Base-by-base conservation (phyloP, 2,113 vertebrate species). In the Anser cygnoides region DNA sequence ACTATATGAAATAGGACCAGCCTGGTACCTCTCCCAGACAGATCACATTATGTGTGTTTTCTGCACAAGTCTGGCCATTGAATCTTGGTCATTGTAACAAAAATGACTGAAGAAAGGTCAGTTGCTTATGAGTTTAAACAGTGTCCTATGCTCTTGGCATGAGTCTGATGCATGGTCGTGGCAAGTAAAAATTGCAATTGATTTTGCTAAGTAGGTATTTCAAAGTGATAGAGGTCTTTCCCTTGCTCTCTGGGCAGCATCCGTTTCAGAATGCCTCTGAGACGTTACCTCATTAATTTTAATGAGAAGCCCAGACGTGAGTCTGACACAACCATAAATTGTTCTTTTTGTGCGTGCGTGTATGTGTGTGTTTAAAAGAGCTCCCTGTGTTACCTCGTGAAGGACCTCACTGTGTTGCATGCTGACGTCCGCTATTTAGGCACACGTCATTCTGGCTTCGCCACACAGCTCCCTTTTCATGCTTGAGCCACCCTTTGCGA, bases 231-330 rank as follows among this genome's bases (percentile, higher is more conserved):
- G 80, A 92, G 62, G 61, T 77, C 68, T 85, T 80, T 84, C 84
- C 91, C 15, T 2, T 39, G 19, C 70, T 92, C 80, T 93, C 44
- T 41, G 87, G 70, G 79, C 95, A 93, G 93, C 77, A 96, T 93
- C 95, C 58, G 35, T 93, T 96, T 97, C 90, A 59, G 85, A 97
- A 94, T 87, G 84, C 93, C 93, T 94, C 2, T 13, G 95, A 96
- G 93, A 97, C 96, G 68, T 96, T 96, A 96, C 96, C 97, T 98
- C 98, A 97, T 97, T 97, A 97, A 98, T 97, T 97, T 97, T 98
- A 97, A 98, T 97, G 97, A 96, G 95, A 92, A 96, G 89, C 67
- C 95, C 91, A 96, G 98, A 98, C 96, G 39, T 94, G 90, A 82
- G 87, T 85, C 96, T 94, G 95, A 94, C 96, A 95, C 65, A 90